Base-by-base conservation (phyloP, 2,888 invertebrate genomes). In the Aproaerema taeniolella region DNA sequence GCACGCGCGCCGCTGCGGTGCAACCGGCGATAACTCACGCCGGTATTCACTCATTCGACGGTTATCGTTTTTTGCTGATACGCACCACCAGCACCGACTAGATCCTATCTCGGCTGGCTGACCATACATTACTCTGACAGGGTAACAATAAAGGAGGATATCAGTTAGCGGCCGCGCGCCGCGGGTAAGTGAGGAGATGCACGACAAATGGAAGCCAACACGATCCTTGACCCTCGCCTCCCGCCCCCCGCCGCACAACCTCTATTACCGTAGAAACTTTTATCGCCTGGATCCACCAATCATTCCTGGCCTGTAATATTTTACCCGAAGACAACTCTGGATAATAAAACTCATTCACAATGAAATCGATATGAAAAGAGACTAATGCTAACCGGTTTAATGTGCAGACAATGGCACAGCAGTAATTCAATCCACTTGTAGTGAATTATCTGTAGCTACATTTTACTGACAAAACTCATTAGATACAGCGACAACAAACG, bases 91-190 rank as follows among this genome's bases (percentile, higher is more conserved):
- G 36, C 17, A 20, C 60, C 59, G 56, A 55, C 55, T 56, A 65
- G 77, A 76, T 79, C 65, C 57, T 73, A 82, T 81, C 76, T 54
- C 55, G 45, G 46, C 50, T 48, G 57, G 49, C 53, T 45, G 61
- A 61, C 66, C 72, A 79, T 85, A 80, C 66, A 75, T 82, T 75
- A 78, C 55, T 47, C 65, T 76, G 82, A 74, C 79, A 73, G 66
- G 55, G 57, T 52, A 72, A 82, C 78, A 83, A 82, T 83, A 75
- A 75, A 65, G 59, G 68, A 61, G 66, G 67, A 67, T 72, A 70
- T 68, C 69, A 80, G 73, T 76, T 73, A 71, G 71, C 67, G 58
- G 71, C 61, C 53, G 54, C 54, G 61, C 52, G 47, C 50, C 52
- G 49, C 46, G 50, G 55, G 60, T 61, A 59, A 55, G 58, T 49